phyloP scores from a whole-genome alignment of 2,888 invertebrate species.

The Apamea anceps region DNA sequence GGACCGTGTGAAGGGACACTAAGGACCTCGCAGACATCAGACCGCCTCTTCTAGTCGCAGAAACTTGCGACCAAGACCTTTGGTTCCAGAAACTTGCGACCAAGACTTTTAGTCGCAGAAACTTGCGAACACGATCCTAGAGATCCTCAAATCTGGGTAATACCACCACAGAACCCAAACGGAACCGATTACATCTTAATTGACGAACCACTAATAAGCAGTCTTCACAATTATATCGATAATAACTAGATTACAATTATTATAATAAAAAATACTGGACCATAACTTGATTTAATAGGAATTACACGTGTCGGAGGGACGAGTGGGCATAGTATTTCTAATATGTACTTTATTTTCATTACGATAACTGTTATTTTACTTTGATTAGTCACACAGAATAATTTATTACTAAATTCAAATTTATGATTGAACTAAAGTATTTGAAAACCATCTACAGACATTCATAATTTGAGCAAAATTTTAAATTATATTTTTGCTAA shows the following conservation, averaged over 20 bases:
- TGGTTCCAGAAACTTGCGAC: neutral
- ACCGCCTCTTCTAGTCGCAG: constrained; percentile 21
- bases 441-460: constrained; percentile 25
- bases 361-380: constrained; percentile 18
- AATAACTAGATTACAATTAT: constrained; percentile 76
- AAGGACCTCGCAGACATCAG: constrained; percentile 39
- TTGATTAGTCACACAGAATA: neutral
- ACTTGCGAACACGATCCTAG: constrained; percentile 5
- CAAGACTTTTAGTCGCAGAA: constrained; percentile 7
- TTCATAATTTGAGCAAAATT: constrained; percentile 52
- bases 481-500: constrained; percentile 45
- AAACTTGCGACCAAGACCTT: neutral
- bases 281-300: constrained; percentile 88
- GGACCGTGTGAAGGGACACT: constrained; percentile 43
- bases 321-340: constrained; percentile 64
- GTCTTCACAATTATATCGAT: constrained; percentile 85
- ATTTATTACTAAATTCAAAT: constrained; percentile 7
- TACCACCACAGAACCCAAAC: constrained; percentile 70
- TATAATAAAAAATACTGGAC: constrained; percentile 88
- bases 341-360: constrained; percentile 65
- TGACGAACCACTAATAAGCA: constrained; percentile 88
- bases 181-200: constrained; percentile 78
- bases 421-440: constrained; percentile 20
- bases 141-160: constrained; percentile 56
- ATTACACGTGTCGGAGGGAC: constrained; percentile 74